These are phyloP conservation scores for Dysdera silvatica DNA, from an alignment of 1,140 invertebrate genomes.

Conservation along the genomic window DNA sequence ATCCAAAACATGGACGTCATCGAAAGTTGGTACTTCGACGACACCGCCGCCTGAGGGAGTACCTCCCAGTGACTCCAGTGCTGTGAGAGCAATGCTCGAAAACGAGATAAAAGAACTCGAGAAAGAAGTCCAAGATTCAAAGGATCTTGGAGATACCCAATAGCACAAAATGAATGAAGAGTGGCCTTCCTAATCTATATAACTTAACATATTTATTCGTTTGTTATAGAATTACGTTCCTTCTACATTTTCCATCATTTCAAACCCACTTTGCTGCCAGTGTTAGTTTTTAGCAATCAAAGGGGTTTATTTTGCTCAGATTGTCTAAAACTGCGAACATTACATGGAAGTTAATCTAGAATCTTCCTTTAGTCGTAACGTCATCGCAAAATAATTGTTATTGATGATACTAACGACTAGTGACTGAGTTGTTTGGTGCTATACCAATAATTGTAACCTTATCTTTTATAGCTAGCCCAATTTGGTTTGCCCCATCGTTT, in stretches of 20 bases:
- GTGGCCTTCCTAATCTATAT: conserved; percentile 25
- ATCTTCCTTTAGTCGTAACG: conserved; percentile 21
- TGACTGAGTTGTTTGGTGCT: conserved; percentile 24
- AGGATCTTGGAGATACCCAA: conserved; percentile 28
- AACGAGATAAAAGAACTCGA: conserved; percentile 43
- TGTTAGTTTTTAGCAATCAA: neutral
- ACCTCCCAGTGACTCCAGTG: conserved; percentile 21
- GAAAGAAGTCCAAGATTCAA: conserved; percentile 30
- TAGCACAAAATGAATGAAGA: conserved; percentile 25
- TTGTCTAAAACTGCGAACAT: conserved; percentile 16
- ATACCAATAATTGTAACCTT: conserved; percentile 21
- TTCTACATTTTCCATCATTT: conserved; percentile 19
- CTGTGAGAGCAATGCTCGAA: conserved; percentile 38
- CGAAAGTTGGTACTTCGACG: conserved; percentile 1
- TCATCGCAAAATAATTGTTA: neutral
- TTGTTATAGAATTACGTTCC: conserved; percentile 12
- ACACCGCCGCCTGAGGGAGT: conserved; percentile 7
- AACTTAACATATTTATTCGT: conserved; percentile 6
- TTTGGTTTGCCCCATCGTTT: conserved; percentile 14
- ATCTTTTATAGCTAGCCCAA: conserved; percentile 11
- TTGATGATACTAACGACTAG: conserved; percentile 4
- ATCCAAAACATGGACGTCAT: conserved; percentile 17
- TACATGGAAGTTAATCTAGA: conserved; percentile 2
- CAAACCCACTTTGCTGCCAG: conserved; percentile 14
- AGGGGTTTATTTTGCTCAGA: conserved; percentile 25